Evolutionary conservation across 2,888 invertebrate genomes (phyloP).

Genomic region (Baccha elongata): DNA sequence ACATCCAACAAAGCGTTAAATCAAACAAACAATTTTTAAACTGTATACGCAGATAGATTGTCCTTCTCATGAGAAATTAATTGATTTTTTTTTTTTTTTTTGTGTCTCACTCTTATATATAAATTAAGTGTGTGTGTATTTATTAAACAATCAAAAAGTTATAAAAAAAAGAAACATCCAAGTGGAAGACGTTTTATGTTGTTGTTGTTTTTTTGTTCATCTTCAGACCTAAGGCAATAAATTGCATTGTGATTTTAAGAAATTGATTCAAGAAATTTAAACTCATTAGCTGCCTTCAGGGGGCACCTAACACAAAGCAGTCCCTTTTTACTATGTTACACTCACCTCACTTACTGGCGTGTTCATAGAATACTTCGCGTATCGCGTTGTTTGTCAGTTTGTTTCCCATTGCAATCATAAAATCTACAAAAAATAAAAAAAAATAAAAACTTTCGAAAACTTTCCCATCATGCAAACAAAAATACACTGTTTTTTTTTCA

Average conservation of each 20-base stretch:
- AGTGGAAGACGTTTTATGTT: constrained; percentile 51
- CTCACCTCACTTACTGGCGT: constrained; percentile 6
- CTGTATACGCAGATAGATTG: constrained; percentile 35
- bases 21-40: constrained; percentile 35
- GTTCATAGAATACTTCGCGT: constrained; percentile 32
- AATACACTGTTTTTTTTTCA: constrained; percentile 38
- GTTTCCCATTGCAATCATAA: constrained; percentile 65
- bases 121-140: background rate
- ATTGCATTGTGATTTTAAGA: constrained; percentile 65
- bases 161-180: constrained; percentile 40
- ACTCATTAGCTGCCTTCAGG: constrained; percentile 42
- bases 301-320: constrained; percentile 29
- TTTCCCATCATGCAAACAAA: constrained; percentile 71
- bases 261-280: constrained; percentile 53
- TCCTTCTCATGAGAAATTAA: constrained; percentile 25
- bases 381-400: constrained; percentile 11
- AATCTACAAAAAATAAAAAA: constrained; percentile 10
- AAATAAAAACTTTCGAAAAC: constrained; percentile 71
- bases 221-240: constrained; percentile 47
- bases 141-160: constrained; percentile 42
- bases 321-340: constrained; percentile 50
- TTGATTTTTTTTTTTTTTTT: constrained; percentile 1
- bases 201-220: background rate
- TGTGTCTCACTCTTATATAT: constrained; percentile 32
- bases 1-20: constrained; percentile 27